Conservation (phyloP, 2,888 invertebrate species). For the Parnassius glacialis region DNA sequence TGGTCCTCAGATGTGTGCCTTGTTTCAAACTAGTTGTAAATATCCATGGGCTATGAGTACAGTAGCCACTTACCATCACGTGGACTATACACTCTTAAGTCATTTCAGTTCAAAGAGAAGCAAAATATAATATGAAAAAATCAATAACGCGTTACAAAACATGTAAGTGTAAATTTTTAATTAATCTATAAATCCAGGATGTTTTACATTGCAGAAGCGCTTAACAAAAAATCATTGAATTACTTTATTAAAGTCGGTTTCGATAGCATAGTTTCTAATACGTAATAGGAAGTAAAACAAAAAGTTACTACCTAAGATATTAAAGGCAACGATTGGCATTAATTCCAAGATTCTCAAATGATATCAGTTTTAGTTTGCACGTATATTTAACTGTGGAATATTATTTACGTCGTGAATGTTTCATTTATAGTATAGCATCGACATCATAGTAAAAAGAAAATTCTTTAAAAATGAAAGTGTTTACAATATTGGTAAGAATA, state of each 20-base stretch:
- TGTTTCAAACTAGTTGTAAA: too few relatives aligned
- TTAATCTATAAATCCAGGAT: neutral
- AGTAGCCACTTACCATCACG: too few relatives aligned
- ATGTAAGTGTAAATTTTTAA: too few relatives aligned
- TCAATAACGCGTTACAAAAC: too few relatives aligned
- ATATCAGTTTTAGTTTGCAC: constrained; percentile 3
- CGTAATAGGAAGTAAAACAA: neutral
- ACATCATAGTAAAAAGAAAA: neutral
- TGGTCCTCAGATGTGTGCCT: too few relatives aligned
- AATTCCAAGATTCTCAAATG: neutral
- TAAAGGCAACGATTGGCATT: neutral
- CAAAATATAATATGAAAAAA: too few relatives aligned
- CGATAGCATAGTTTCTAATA: constrained; percentile 6
- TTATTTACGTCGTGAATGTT: neutral
- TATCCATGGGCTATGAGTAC: too few relatives aligned
- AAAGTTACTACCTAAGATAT: neutral
- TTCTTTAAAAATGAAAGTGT: constrained; percentile 4
- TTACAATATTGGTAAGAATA: constrained; percentile 17
- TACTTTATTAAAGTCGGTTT: constrained; percentile 1
- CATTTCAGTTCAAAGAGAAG: too few relatives aligned
- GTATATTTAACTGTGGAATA: neutral
- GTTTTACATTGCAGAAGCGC: neutral
- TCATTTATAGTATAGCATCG: neutral
- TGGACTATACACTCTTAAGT: too few relatives aligned
- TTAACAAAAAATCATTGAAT: constrained; percentile 2